Conservation (phyloP, 2,888 invertebrate species). For the Oxyteleia sp. region DNA sequence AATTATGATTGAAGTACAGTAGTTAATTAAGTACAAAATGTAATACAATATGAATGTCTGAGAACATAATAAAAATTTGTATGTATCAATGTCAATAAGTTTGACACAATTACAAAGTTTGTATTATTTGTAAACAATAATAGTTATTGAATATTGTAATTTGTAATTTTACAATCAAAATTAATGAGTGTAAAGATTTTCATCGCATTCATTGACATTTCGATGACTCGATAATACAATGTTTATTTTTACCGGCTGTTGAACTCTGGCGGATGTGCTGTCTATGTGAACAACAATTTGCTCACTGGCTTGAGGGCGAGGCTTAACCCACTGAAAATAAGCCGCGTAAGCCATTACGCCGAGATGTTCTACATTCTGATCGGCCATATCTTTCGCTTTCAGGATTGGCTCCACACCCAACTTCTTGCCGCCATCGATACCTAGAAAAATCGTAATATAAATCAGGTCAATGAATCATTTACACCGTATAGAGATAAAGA, state of each 20-base stretch:
- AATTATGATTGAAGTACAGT: too few species aligned
- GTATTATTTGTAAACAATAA: too few species aligned
- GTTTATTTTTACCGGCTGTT: conserved; percentile 91
- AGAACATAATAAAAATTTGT: too few species aligned
- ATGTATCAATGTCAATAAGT: too few species aligned
- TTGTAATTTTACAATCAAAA: too few species aligned
- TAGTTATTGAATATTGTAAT: too few species aligned
- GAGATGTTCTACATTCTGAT: conserved; percentile 97
- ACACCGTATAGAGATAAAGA: background rate
- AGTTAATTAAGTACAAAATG: too few species aligned
- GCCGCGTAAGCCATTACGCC: conserved; percentile 99
- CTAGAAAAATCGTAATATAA: conserved; percentile 82
- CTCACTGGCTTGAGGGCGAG: conserved; percentile 94
- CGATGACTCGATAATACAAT: conserved; percentile 10
- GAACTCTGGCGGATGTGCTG: conserved; percentile 94
- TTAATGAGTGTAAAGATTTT: too few species aligned
- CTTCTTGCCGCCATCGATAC: conserved; percentile 89
- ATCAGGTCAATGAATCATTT: conserved; percentile 15
- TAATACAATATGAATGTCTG: too few species aligned
- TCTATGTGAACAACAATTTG: conserved; percentile 93
- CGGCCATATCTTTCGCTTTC: conserved; percentile 97
- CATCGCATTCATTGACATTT: too few species aligned
- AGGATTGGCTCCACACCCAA: conserved; percentile 96
- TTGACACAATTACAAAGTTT: too few species aligned
- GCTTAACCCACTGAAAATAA: conserved; percentile 95